These are phyloP conservation scores for Drosophila anceps DNA, from an alignment of 2,888 invertebrate species.

Conservation along the genomic window DNA sequence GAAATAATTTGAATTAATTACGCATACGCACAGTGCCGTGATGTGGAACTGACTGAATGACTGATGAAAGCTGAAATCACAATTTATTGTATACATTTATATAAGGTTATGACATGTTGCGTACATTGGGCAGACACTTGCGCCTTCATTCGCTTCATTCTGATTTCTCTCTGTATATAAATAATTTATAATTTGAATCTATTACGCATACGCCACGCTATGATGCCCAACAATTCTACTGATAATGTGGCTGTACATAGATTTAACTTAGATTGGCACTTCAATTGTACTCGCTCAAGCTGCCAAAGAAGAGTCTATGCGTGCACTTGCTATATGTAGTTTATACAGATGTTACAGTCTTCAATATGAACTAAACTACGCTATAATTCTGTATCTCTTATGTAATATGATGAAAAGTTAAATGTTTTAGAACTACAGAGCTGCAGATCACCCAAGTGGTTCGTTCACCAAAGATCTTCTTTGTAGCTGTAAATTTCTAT, in stretches of 20 bases:
- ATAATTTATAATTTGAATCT: slow-evolving; percentile 5
- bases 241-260: slow-evolving; percentile 10
- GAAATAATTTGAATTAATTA: not conserved
- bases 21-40: not conserved
- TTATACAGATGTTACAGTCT: not conserved
- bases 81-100: not conserved
- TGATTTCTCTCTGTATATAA: slow-evolving; percentile 1
- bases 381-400: no score
- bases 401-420: no score
- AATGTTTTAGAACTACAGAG: no score
- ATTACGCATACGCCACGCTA: slow-evolving; percentile 9
- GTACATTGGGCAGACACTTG: not conserved
- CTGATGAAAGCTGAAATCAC: not conserved
- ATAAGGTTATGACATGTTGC: slow-evolving; percentile 1
- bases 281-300: not conserved
- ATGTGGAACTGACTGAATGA: slow-evolving; percentile 1
- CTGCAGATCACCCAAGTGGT: no score
- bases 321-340: not conserved
- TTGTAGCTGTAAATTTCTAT: not conserved
- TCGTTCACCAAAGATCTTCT: no score
- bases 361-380: not conserved
- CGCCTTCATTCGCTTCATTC: slow-evolving; percentile 1
- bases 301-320: not conserved
- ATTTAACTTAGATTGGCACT: slow-evolving; percentile 21
- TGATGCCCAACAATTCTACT: not conserved